phyloP scores from a whole-genome alignment of 2,888 invertebrate genomes.

The Schrankia costaestrigalis region DNA sequence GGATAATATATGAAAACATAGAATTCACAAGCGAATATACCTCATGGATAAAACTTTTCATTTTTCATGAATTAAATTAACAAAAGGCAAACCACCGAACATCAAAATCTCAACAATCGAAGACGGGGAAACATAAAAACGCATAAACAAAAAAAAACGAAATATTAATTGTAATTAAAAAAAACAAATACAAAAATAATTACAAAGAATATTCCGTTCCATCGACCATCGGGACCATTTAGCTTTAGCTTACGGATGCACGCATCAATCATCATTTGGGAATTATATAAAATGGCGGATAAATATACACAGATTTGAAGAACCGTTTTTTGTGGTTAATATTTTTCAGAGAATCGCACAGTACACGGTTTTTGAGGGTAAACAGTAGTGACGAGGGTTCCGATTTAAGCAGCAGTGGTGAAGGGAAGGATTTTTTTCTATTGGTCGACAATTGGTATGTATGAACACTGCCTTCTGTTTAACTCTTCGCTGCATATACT shows the following conservation, averaged over 20 bases:
- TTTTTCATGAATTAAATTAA: too few relatives aligned
- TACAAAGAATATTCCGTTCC: conserved; percentile 23
- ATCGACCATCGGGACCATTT: conserved; percentile 40
- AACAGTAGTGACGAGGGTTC: conserved; percentile 68
- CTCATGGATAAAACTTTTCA: too few relatives aligned
- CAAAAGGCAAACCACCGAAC: too few relatives aligned
- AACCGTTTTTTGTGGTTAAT: conserved; percentile 36
- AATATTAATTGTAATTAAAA: conserved; percentile 25
- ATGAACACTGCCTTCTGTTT: conserved; percentile 36
- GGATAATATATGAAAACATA: too few relatives aligned
- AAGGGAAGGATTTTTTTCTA: conserved; percentile 65
- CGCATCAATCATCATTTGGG: conserved; percentile 24
- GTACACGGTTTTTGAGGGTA: conserved; percentile 52
- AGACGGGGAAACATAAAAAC: conserved; percentile 1
- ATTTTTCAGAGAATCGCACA: conserved; percentile 32
- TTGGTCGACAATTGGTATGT: conserved; percentile 69
- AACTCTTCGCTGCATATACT: too few relatives aligned
- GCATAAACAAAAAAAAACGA: conserved; percentile 12
- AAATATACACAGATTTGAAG: conserved; percentile 32
- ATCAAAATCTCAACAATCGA: background rate
- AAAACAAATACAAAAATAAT: conserved; percentile 6
- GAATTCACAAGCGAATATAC: too few relatives aligned
- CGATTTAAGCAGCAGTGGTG: conserved; percentile 53
- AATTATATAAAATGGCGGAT: conserved; percentile 20
- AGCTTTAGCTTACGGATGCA: conserved; percentile 36